phyloP scores from a whole-genome alignment of 1,140 invertebrate genomes.

The Diachasma alloeum region DNA sequence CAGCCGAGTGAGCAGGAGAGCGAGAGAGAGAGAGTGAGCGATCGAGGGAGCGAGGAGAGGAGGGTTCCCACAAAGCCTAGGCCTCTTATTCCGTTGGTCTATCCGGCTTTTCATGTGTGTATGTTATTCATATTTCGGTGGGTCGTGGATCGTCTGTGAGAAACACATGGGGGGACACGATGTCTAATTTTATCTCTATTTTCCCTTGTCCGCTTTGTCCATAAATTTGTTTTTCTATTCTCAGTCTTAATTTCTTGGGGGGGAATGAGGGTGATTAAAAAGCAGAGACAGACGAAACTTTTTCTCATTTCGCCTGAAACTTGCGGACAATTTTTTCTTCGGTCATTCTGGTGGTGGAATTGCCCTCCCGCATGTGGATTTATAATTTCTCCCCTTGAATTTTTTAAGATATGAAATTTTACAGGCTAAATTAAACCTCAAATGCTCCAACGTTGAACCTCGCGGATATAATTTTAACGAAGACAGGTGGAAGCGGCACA shows the following conservation, averaged over 20 bases:
- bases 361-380: background rate
- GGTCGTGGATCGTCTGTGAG: background rate
- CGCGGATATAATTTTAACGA: background rate
- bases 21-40: conserved; percentile 13
- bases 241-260: background rate
- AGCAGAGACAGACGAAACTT: background rate
- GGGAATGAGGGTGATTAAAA: background rate
- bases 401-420: background rate
- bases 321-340: background rate
- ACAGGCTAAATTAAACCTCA: background rate
- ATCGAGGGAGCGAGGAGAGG: background rate
- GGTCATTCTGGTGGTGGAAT: background rate
- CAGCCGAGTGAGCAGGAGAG: conserved; percentile 26
- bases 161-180: background rate
- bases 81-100: background rate
- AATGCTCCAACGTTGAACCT: background rate
- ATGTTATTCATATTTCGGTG: conserved; percentile 17
- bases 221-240: background rate
- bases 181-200: conserved; percentile 15
- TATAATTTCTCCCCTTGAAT: background rate
- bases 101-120: conserved; percentile 5
- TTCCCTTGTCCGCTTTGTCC: background rate
- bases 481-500: background rate
- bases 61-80: conserved; percentile 35
- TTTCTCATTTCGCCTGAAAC: background rate